Evolutionary conservation across 92 coral and sea anemone species (phyloP).

Genomic region (Bergia puertoricense): DNA sequence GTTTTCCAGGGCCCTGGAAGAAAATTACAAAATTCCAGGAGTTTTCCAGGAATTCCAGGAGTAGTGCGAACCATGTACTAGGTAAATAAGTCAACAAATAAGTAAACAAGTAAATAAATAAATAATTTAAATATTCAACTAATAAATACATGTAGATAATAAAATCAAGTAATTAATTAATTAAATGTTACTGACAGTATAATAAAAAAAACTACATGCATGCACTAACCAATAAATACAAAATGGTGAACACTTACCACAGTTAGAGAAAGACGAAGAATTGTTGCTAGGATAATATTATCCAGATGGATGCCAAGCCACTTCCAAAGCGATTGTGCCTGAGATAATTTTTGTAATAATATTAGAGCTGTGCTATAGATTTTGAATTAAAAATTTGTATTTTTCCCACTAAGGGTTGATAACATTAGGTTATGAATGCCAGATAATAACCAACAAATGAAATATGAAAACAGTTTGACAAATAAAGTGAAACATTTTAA

Average conservation of each 20-base stretch:
- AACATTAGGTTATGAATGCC: too few relatives aligned
- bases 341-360: neutral
- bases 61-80: too few relatives aligned
- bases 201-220: too few relatives aligned
- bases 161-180: too few relatives aligned
- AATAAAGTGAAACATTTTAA: too few relatives aligned
- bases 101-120: neutral
- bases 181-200: neutral
- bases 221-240: too few relatives aligned
- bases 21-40: too few relatives aligned
- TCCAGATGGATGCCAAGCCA: constrained; percentile 81
- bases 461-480: too few relatives aligned
- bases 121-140: neutral
- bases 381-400: neutral
- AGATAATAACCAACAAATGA: too few relatives aligned
- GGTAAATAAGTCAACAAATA: neutral
- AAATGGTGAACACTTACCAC: constrained; percentile 56
- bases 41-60: too few relatives aligned
- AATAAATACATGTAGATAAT: too few relatives aligned
- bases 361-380: neutral
- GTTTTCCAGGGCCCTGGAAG: too few relatives aligned
- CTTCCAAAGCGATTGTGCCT: constrained; percentile 69
- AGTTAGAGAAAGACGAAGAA: constrained; percentile 78
- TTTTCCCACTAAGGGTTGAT: neutral
- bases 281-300: constrained; percentile 62